Evolutionary conservation across 1,140 invertebrate species (phyloP).

Genomic region (Euborellia annulipes): DNA sequence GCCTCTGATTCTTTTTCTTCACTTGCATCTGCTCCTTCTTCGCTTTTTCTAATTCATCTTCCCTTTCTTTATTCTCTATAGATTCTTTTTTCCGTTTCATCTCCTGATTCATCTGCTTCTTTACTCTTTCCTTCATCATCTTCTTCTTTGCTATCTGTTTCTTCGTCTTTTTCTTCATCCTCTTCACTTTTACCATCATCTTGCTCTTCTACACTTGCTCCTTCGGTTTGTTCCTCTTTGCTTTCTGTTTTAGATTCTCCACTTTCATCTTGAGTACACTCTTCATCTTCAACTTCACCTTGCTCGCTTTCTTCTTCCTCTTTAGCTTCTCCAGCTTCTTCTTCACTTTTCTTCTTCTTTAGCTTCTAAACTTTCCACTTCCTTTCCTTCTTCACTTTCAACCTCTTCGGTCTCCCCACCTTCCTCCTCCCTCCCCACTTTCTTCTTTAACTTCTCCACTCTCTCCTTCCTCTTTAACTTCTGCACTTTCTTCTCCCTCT

Average conservation of each 20-base stretch:
- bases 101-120: slow-evolving; percentile 9
- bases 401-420: slow-evolving; percentile 8
- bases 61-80: slow-evolving; percentile 11
- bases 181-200: no score
- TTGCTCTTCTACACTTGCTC: no score
- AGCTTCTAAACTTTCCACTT: slow-evolving; percentile 19
- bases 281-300: slow-evolving; percentile 9
- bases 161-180: slow-evolving; percentile 1
- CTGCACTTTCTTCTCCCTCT: slow-evolving; percentile 12
- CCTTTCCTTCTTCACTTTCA: slow-evolving; percentile 10
- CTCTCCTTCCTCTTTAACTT: slow-evolving; percentile 8
- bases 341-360: slow-evolving; percentile 16
- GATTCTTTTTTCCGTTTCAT: slow-evolving; percentile 10
- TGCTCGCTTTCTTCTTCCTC: slow-evolving; percentile 21
- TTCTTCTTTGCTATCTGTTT: neutral
- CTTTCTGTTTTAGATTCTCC: no score
- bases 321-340: slow-evolving; percentile 17
- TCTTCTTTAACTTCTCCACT: slow-evolving; percentile 8
- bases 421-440: slow-evolving; percentile 12
- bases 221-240: slow-evolving; percentile 2
- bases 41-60: slow-evolving; percentile 7
- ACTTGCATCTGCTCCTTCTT: no score
- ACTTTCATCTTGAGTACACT: no score
- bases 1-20: no score
- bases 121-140: slow-evolving; percentile 6